These are phyloP conservation scores for Hymenopus coronatus DNA, from an alignment of 2,888 invertebrate species.

Conservation along the genomic window DNA sequence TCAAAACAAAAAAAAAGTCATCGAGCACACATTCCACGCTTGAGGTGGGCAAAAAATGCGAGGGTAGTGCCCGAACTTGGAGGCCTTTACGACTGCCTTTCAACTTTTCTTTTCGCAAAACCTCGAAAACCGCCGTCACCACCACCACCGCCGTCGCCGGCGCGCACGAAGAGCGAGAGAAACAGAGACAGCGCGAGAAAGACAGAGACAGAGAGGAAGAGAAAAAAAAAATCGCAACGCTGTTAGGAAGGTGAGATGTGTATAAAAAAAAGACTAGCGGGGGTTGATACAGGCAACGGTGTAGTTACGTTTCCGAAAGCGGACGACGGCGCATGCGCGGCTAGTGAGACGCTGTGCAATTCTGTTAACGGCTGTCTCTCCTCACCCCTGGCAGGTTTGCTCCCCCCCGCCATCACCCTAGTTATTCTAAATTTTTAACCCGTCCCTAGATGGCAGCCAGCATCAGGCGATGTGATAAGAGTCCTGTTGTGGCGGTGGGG, in stretches of 20 bases:
- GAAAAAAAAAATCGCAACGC: neutral
- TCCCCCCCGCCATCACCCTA: conserved; percentile 7
- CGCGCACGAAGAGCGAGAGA: neutral
- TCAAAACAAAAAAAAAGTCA: neutral
- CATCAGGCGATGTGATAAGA: conserved; percentile 25
- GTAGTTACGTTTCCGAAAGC: neutral
- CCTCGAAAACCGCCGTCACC: neutral
- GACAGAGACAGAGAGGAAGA: neutral
- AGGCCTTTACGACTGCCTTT: neutral
- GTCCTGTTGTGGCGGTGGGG: neutral
- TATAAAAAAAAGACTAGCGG: neutral
- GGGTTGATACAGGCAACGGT: neutral
- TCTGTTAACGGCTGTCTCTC: neutral
- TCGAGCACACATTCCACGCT: neutral
- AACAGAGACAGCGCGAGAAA: neutral
- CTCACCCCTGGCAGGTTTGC: neutral
- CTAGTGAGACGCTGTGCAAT: neutral
- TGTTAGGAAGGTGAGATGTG: neutral
- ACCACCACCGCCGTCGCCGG: neutral
- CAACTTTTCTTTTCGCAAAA: neutral
- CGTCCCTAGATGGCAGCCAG: conserved; percentile 36
- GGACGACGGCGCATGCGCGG: neutral
- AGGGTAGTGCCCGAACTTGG: neutral
- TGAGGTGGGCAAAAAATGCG: neutral
- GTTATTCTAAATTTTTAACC: conserved; percentile 34